Conservation (phyloP, 2,113 vertebrate species). For the Murina feae region DNA sequence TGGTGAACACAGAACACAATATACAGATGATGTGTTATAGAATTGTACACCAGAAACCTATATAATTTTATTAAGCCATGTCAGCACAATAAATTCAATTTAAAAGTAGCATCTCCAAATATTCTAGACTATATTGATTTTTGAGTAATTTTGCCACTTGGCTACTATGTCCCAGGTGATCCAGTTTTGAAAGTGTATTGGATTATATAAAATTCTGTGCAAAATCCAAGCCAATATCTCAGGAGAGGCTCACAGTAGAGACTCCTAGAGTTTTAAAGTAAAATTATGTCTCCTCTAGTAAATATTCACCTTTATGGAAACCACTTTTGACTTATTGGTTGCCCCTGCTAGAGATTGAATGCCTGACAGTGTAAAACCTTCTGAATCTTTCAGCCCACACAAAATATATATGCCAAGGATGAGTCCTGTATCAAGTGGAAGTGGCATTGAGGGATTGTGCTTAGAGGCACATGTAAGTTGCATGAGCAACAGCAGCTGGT, state of each 20-base stretch:
- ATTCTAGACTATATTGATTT: background rate
- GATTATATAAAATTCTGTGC: background rate
- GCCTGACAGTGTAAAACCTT: background rate
- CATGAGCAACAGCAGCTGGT: background rate
- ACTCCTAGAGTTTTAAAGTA: background rate
- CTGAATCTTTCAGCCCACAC: background rate
- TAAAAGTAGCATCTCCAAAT: background rate
- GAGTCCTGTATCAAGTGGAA: background rate
- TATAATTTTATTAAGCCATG: background rate
- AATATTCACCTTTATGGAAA: background rate
- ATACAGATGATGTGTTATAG: background rate
- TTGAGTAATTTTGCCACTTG: background rate
- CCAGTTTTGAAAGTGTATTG: background rate
- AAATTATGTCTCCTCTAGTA: background rate
- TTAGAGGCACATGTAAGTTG: background rate
- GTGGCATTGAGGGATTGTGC: background rate
- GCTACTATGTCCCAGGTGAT: background rate
- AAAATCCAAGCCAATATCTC: background rate
- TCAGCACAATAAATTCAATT: background rate
- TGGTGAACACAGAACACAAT: background rate
- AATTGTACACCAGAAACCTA: background rate
- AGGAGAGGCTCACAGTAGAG: background rate
- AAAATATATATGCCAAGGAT: background rate
- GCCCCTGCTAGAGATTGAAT: background rate
- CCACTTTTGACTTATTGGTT: background rate